Conservation (phyloP, 2,888 invertebrate species). For the Microplitis deprimator region DNA sequence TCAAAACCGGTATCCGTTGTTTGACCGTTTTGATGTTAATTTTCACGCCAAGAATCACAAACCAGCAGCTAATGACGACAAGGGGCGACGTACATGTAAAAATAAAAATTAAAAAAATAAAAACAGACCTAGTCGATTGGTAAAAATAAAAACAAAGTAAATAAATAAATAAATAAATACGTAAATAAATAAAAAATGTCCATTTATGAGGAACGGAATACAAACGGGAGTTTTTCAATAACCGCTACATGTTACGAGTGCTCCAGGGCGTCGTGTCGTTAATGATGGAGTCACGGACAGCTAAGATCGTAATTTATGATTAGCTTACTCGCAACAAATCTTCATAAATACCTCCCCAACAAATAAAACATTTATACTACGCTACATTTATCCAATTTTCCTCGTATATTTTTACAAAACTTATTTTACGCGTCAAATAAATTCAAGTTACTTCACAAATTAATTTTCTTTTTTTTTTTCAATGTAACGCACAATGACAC, state of each 20-base stretch:
- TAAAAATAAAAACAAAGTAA: background rate
- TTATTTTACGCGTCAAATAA: no score
- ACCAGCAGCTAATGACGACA: conserved; percentile 11
- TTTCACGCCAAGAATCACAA: conserved; percentile 35
- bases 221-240: conserved; percentile 43
- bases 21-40: conserved; percentile 40
- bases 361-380: background rate
- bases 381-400: conserved; percentile 20
- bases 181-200: background rate
- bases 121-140: background rate
- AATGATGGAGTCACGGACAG: conserved; percentile 32
- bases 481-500: no score
- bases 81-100: conserved; percentile 1
- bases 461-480: no score
- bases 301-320: conserved; percentile 38
- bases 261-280: conserved; percentile 35
- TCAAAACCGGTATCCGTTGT: conserved; percentile 40
- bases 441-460: no score
- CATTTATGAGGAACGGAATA: conserved; percentile 16
- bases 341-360: conserved; percentile 31
- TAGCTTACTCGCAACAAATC: conserved; percentile 24
- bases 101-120: background rate
- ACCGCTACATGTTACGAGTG: conserved; percentile 29
- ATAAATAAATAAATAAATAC: background rate
- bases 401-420: background rate